Base-by-base conservation (phyloP, 2,797 vertebrate species). In the Chelonia mydas region DNA sequence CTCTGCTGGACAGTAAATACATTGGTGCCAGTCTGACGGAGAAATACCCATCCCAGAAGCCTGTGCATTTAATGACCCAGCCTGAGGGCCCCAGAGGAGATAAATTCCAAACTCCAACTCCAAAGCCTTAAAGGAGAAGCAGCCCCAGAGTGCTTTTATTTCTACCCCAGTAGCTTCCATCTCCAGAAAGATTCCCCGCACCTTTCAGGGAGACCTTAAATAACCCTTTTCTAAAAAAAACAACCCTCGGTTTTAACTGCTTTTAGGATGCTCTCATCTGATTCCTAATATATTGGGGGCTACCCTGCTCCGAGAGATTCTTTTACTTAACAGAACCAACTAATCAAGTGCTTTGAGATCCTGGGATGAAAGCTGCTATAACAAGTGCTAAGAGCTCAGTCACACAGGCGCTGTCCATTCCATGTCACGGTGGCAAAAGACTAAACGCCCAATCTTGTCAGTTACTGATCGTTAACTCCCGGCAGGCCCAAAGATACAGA, bases 161-260 rank as follows among this genome's bases (percentile, higher is more conserved):
- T 61, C 31, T 1, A 61, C 33, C 10, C 45, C 53, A 33, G 74
- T 21, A 54, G 55, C 7, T 2, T 33, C 54, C 41, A 54, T 27
- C 16, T 55, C 0, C 89, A 84, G 31, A 90, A 89, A 65, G 74
- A 84, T 88, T 91, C 89, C 78, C 83, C 31, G 61, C 23, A 47
- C 90, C 92, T 91, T 90, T 65, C 84, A 55, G 79, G 81, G 90
- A 90, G 79, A 78, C 93, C 89, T 78, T 77, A 68, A 84, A 79
- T 33, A 86, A 86, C 79, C 86, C 90, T 89, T 93, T 51, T 47
- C 27, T 27, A 15, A 33, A 25, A 84, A 88, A 94, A 87, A 80
- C 61, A 90, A 72, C 50, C 10, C 51, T 59, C 81, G 5, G 78
- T 87, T 95, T 79, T 59, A 90, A 91, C 92, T 0, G 72, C 33